Conservation (phyloP, 2,797 vertebrate genomes). For the Ceyx erithaca region DNA sequence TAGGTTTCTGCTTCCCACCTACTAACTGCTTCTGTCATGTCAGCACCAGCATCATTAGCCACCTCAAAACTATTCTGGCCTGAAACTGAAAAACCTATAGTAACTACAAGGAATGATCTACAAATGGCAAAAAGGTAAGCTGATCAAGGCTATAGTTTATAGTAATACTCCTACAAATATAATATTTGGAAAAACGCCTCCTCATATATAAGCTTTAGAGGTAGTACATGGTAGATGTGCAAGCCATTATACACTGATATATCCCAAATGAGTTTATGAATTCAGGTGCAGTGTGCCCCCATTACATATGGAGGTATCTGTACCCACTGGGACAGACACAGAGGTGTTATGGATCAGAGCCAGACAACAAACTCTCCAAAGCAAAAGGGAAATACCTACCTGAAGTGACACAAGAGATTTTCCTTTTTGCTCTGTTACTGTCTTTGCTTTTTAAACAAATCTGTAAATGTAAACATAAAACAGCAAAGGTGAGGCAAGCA, state of each 20-base stretch:
- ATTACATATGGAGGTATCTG: neutral
- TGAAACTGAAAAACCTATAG: conserved; percentile 81
- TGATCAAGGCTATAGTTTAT: neutral
- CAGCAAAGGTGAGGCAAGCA: neutral
- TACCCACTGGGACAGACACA: neutral
- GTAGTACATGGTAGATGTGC: neutral
- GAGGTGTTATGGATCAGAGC: neutral
- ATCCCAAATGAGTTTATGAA: neutral
- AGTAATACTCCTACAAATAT: neutral
- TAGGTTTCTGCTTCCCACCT: conserved; percentile 86
- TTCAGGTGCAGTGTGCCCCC: fast-evolving
- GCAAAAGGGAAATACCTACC: neutral
- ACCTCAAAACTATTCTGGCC: conserved; percentile 89
- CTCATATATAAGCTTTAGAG: neutral
- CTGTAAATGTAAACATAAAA: neutral
- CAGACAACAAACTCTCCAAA: neutral
- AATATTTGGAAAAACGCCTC: neutral
- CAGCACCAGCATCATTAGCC: conserved; percentile 87
- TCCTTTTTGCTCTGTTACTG: neutral
- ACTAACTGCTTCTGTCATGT: conserved; percentile 88
- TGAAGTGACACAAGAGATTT: neutral
- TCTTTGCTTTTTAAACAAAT: neutral
- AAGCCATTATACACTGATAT: neutral
- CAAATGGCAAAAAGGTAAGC: conserved; percentile 81
- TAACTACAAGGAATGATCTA: conserved; percentile 63